phyloP scores from a whole-genome alignment of 1,140 invertebrate species.

The Probaryconus sp. region DNA sequence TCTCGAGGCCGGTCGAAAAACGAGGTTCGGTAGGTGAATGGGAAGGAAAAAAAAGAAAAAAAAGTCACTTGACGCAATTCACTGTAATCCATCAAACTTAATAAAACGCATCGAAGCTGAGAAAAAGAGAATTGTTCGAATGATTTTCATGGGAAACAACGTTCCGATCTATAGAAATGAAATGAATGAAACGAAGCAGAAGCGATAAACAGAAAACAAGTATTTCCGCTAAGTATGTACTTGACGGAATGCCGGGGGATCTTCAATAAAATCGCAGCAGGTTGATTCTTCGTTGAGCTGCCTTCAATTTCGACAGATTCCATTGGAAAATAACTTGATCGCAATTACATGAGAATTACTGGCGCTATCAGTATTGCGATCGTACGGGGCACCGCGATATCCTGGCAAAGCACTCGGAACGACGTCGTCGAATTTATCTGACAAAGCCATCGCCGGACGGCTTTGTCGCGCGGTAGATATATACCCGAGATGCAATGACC shows the following conservation, averaged over 20 bases:
- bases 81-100: conserved; percentile 20
- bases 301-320: conserved; percentile 58
- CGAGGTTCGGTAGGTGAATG: too few species aligned
- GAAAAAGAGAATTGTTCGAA: conserved; percentile 10
- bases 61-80: conserved; percentile 16
- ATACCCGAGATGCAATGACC: conserved; percentile 51
- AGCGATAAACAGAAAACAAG: conserved; percentile 58
- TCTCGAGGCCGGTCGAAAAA: too few species aligned
- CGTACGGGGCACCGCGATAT: conserved; percentile 54
- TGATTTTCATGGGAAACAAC: conserved; percentile 38
- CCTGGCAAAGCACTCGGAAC: conserved; percentile 47
- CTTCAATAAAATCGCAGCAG: conserved; percentile 56
- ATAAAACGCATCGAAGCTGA: conserved; percentile 16
- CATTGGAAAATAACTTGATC: conserved; percentile 58
- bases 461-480: conserved; percentile 47
- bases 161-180: conserved; percentile 42
- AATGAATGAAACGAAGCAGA: conserved; percentile 50
- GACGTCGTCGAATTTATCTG: conserved; percentile 58
- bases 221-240: conserved; percentile 55
- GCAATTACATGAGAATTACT: conserved; percentile 60
- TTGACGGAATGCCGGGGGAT: conserved; percentile 46
- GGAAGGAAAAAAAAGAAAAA: too few species aligned
- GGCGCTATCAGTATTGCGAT: conserved; percentile 50
- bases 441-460: conserved; percentile 52
- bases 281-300: conserved; percentile 48